Evolutionary conservation across 2,797 vertebrate genomes (phyloP).

Genomic region (Acestrorhynchus altus): DNA sequence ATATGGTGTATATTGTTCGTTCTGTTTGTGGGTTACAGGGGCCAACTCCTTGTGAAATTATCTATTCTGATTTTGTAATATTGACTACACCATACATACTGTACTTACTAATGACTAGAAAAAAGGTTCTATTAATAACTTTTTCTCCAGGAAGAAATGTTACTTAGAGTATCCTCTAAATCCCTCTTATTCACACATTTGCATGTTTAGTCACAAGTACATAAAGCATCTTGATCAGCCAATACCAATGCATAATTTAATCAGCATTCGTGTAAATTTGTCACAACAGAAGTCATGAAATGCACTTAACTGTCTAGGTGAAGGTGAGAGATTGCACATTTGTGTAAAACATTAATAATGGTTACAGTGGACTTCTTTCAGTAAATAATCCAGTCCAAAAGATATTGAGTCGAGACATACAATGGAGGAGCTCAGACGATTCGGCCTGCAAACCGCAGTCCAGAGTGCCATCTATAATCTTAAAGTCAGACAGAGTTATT

Average conservation of each 20-base stretch:
- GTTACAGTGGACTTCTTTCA: constrained; percentile 65
- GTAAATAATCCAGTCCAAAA: constrained; percentile 74
- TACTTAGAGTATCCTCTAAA: constrained; percentile 53
- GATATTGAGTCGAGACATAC: constrained; percentile 69
- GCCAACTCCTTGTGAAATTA: too few species aligned
- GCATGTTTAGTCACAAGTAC: constrained; percentile 17
- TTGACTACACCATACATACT: too few species aligned
- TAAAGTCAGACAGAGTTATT: constrained; percentile 76
- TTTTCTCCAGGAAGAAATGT: constrained; percentile 58
- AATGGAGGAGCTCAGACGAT: constrained; percentile 77
- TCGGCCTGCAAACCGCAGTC: constrained; percentile 71
- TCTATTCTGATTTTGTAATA: too few species aligned
- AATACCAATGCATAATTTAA: constrained; percentile 20
- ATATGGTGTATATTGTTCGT: too few species aligned
- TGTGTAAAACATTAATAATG: constrained; percentile 52
- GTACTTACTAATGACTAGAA: too few species aligned
- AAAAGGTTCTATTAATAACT: too few species aligned
- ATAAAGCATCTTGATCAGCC: constrained; percentile 25
- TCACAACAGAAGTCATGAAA: background rate
- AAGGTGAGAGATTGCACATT: constrained; percentile 59
- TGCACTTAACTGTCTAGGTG: constrained; percentile 5
- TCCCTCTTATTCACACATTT: constrained; percentile 46
- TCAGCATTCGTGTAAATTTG: background rate
- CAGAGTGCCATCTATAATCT: constrained; percentile 75
- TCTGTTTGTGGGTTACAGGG: too few species aligned